Percentiles rank a stretch among this genome's conserved stretches.
Conservation (phyloP, 2,888 invertebrate species). For the Lamellibrachia columna region DNA sequence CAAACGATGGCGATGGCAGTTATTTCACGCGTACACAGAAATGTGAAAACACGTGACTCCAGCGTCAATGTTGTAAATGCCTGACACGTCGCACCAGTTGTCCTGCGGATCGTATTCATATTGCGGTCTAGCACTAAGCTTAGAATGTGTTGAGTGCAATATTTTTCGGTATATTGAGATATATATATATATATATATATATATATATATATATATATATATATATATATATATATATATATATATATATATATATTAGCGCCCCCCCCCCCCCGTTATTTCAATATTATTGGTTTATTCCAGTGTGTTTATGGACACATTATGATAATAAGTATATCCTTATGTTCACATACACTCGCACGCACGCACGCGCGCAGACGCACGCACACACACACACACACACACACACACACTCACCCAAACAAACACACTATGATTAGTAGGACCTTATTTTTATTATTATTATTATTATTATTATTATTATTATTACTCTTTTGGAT, state of each 20-base stretch:
- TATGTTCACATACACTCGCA: conserved; percentile 14
- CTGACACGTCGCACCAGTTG: not conserved
- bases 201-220: too few relatives aligned
- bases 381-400: not conserved
- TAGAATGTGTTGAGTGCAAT: not conserved
- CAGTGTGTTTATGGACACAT: not conserved
- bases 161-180: not conserved
- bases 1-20: not conserved
- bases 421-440: too few relatives aligned
- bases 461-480: too few relatives aligned
- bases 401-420: not conserved
- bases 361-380: not conserved
- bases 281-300: not conserved
- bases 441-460: too few relatives aligned
- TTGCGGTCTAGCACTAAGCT: not conserved
- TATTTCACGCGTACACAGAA: not conserved
- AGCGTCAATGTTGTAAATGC: not conserved
- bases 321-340: not conserved
- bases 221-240: too few relatives aligned
- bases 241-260: not conserved
- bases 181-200: too few relatives aligned
- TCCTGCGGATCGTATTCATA: not conserved
- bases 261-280: not conserved
- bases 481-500: not conserved
- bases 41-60: not conserved